Conservation (phyloP, 2,113 vertebrate genomes). For the Sterrhoptilus dennistouni region DNA sequence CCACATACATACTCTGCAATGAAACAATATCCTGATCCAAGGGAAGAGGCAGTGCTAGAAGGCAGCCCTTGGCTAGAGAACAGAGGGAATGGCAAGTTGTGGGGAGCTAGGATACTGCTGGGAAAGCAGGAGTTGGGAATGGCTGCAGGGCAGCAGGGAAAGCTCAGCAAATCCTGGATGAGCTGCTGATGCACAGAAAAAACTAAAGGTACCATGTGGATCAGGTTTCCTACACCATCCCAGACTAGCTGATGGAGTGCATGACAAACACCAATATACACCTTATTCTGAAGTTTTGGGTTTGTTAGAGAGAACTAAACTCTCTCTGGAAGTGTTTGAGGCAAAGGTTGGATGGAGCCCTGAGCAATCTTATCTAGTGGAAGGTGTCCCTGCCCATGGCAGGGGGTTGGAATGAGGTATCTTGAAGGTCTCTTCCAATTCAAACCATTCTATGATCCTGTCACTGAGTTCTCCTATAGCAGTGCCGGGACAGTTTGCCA, state of each 20-base stretch:
- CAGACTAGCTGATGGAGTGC: neutral
- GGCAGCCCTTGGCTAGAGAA: neutral
- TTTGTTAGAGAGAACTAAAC: neutral
- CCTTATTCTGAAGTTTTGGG: neutral
- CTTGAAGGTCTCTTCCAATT: neutral
- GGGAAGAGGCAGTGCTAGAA: neutral
- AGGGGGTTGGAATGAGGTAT: neutral
- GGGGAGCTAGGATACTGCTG: neutral
- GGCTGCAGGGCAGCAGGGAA: neutral
- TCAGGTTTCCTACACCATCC: neutral
- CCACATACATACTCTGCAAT: neutral
- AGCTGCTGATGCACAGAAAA: neutral
- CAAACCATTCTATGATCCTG: neutral
- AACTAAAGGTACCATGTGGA: neutral
- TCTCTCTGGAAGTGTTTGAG: neutral
- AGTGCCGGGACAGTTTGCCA: neutral
- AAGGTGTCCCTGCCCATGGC: neutral
- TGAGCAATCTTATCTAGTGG: neutral
- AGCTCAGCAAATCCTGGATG: conserved; percentile 7
- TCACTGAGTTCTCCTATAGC: neutral
- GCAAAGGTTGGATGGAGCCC: neutral
- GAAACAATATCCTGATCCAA: neutral
- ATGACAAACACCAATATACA: neutral
- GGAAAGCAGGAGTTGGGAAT: neutral
- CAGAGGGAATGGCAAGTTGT: neutral